Percentiles rank a stretch among this genome's conserved stretches.
Conservation (phyloP, 2,888 invertebrate genomes). For the Dusona sp. region DNA sequence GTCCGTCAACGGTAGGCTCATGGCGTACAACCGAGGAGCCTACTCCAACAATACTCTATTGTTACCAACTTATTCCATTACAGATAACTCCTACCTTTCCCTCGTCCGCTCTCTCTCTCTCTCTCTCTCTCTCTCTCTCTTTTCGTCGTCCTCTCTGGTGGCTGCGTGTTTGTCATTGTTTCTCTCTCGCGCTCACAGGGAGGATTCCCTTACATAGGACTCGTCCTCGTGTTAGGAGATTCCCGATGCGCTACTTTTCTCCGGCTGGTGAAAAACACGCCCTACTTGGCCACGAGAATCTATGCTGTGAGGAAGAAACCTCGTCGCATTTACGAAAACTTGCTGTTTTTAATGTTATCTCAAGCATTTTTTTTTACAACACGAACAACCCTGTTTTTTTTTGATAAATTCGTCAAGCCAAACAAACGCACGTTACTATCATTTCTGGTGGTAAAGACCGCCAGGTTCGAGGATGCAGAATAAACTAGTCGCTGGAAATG, state of each 20-base stretch:
- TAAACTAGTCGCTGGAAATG: not conserved
- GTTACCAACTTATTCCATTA: slow-evolving; percentile 85
- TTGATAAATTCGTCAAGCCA: not conserved
- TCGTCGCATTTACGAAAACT: not conserved
- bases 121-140: slow-evolving; percentile 67
- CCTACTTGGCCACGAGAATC: not conserved
- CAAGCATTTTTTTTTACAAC: not conserved
- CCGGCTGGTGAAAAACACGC: not conserved
- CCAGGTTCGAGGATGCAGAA: not conserved
- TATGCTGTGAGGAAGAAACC: not conserved
- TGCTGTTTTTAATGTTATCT: not conserved
- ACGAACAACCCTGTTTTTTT: not conserved
- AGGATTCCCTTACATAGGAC: not conserved
- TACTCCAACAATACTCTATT: slow-evolving; percentile 83
- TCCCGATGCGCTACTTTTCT: slow-evolving; percentile 48
- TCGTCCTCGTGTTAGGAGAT: slow-evolving; percentile 17
- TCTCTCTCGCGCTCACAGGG: slow-evolving; percentile 2
- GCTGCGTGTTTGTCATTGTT: slow-evolving; percentile 5
- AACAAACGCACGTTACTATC: not conserved
- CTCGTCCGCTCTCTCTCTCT: slow-evolving; percentile 67
- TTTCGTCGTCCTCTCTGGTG: slow-evolving; percentile 61
- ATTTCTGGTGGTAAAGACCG: not conserved
- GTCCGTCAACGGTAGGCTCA: slow-evolving; percentile 81
- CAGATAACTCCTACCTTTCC: slow-evolving; percentile 82
- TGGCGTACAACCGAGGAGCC: slow-evolving; percentile 76